These are phyloP conservation scores for Phyllotreta cruciferae DNA, from an alignment of 2,888 invertebrate genomes.

Conservation along the genomic window DNA sequence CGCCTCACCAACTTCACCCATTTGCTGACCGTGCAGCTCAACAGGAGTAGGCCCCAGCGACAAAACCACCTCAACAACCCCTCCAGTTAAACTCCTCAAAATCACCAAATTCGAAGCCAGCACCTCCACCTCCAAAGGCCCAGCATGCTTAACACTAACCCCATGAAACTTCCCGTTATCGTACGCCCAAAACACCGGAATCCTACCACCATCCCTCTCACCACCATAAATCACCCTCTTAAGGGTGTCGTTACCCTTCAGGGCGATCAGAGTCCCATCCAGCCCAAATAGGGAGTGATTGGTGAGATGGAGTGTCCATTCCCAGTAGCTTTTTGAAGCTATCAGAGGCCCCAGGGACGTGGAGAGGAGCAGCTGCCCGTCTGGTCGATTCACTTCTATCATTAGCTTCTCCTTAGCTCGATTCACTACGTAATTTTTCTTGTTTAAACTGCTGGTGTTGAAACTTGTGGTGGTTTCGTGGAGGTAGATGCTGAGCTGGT, in stretches of 20 bases:
- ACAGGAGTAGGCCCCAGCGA: conserved; percentile 63
- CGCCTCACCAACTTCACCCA: conserved; percentile 1
- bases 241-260: conserved; percentile 53
- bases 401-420: conserved; percentile 40
- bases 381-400: conserved; percentile 46
- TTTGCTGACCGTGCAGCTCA: conserved; percentile 58
- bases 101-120: conserved; percentile 64
- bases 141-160: conserved; percentile 62
- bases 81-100: conserved; percentile 63
- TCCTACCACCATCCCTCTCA: conserved; percentile 58
- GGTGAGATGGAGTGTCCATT: conserved; percentile 65
- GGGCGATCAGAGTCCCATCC: conserved; percentile 60
- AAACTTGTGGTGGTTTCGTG: conserved; percentile 36
- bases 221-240: conserved; percentile 62
- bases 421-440: conserved; percentile 42
- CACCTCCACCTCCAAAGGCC: conserved; percentile 66
- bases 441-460: conserved; percentile 13
- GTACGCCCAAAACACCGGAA: conserved; percentile 65
- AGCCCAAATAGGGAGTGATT: conserved; percentile 66
- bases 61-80: conserved; percentile 60
- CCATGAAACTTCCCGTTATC: conserved; percentile 65
- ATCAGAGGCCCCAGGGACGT: conserved; percentile 67
- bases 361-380: conserved; percentile 60
- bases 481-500: conserved; percentile 44
- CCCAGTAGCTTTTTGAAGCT: conserved; percentile 68